Conservation (phyloP, 2,797 vertebrate species). For the Pelochelys cantorii region DNA sequence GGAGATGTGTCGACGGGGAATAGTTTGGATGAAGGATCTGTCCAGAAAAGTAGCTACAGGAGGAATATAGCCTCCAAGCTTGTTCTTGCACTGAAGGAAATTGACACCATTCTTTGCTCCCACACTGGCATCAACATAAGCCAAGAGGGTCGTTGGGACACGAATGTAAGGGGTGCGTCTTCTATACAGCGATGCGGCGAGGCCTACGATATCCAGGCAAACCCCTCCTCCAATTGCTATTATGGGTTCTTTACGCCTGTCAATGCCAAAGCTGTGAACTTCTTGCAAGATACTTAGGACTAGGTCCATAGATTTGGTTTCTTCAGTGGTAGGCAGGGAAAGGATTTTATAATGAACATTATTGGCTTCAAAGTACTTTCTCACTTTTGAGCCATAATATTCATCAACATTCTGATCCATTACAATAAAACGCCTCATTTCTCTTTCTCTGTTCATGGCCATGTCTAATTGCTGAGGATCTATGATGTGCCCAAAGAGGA, state of each 20-base stretch:
- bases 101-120: conserved; percentile 89
- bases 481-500: conserved; percentile 84
- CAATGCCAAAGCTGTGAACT: conserved; percentile 84
- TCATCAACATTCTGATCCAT: conserved; percentile 84
- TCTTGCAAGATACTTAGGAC: conserved; percentile 85
- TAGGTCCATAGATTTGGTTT: conserved; percentile 87
- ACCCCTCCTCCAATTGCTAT: conserved; percentile 87
- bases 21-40: conserved; percentile 83
- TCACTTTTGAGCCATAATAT: conserved; percentile 82
- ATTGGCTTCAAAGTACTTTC: conserved; percentile 81
- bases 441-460: conserved; percentile 68
- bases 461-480: conserved; percentile 79
- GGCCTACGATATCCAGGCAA: conserved; percentile 87
- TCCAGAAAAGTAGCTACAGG: conserved; percentile 85
- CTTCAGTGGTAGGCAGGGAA: conserved; percentile 83
- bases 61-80: conserved; percentile 85
- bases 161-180: conserved; percentile 88
- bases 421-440: conserved; percentile 84
- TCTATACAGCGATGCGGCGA: conserved; percentile 85
- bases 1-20: conserved; percentile 85
- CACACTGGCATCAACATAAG: conserved; percentile 86
- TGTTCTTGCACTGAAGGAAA: conserved; percentile 89
- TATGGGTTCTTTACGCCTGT: conserved; percentile 86
- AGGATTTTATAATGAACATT: conserved; percentile 83
- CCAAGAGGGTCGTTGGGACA: conserved; percentile 87